Percentiles rank a stretch among this genome's conserved stretches.
These are phyloP conservation scores for Darevskia mixta DNA, from an alignment of 2,797 vertebrate species.

Conservation along the genomic window DNA sequence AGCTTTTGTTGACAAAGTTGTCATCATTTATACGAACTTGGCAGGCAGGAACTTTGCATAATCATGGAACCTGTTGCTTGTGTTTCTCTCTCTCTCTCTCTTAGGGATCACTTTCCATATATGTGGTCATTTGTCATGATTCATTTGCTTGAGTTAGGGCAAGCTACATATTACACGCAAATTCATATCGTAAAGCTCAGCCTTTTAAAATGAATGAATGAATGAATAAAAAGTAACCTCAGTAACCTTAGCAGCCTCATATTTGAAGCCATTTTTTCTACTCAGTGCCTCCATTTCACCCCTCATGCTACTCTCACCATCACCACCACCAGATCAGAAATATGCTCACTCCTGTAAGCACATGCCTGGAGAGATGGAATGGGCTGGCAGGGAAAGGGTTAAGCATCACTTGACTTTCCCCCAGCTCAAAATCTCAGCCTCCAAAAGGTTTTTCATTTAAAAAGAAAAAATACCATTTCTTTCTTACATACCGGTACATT, in stretches of 20 bases:
- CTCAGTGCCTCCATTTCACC: background rate
- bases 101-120: constrained; percentile 54
- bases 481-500: background rate
- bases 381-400: too few species aligned
- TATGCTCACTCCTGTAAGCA: background rate
- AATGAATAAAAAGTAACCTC: background rate
- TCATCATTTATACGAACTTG: constrained; percentile 56
- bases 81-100: background rate
- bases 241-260: background rate
- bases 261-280: background rate
- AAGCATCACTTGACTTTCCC: too few species aligned
- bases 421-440: background rate
- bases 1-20: constrained; percentile 6
- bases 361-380: too few species aligned
- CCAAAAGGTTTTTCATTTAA: background rate
- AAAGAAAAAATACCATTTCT: background rate
- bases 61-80: background rate
- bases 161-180: background rate
- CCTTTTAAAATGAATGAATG: background rate
- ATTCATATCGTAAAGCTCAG: background rate
- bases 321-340: background rate
- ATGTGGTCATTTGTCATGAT: constrained; percentile 47
- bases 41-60: constrained; percentile 60
- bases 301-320: background rate
- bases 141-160: constrained; percentile 54